Base-by-base conservation (phyloP, 2,888 invertebrate species). In the Stenurella melanura region DNA sequence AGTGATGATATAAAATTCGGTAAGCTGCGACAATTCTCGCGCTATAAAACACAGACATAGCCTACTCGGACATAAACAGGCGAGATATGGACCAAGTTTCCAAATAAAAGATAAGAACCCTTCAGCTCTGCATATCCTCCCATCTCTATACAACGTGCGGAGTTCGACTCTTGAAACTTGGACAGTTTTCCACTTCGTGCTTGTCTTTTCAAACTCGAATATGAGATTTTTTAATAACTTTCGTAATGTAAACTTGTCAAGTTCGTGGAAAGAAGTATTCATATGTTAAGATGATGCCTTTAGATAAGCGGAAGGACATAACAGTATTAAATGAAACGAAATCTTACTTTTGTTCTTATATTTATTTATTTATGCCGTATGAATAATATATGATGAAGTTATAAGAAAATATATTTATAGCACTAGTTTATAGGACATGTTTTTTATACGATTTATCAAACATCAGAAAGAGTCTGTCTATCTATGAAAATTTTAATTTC, bases 61-160 rank as follows among this genome's bases (percentile, higher is more conserved):
- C 81, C 83, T 81, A 78, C 78, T 84, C 78, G 82, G 85, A 83
- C 83, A 84, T 85, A 86, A 87, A 85, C 81, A 83, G 84, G 78
- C 81, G 80, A 83, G 85, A 85, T 86, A 86, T 83, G 85, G 84
- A 81, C 81, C 84, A 86, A 87, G 82, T 87, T 87, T 86, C 83
- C 86, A 84, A 87, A 86, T 86, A 86, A 83, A 86, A 86, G 86
- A 85, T 85, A 85, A 86, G 84, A 80, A 83, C 79, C 78, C 80
- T 78, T 81, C 79, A 76, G 77, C 76, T 77, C 74, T 77, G 77
- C 77, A 78, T 78, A 78, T 78, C 79, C 77, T 63, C 34, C 75
- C 63, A 73, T 79, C 79, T 76, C 79, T 78, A 72, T 68, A 76
- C 79, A 78, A 74, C 70, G 61, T 68, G 74, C 74, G 73, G 71